Conservation (phyloP, 2,113 vertebrate genomes). For the Sinocyclocheilus grahami region DNA sequence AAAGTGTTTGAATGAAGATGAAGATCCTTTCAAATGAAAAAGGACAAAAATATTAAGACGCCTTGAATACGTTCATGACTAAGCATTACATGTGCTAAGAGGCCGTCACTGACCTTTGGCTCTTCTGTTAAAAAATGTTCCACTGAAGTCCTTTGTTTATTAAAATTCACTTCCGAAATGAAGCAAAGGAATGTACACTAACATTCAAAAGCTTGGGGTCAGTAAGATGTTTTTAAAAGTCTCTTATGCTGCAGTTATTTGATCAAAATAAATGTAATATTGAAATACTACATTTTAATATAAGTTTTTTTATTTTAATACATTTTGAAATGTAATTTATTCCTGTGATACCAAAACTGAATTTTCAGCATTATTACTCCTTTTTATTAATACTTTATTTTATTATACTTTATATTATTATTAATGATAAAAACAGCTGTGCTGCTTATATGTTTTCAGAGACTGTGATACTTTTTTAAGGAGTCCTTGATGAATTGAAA, state of each 20-base stretch:
- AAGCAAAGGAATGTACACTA: too few relatives aligned
- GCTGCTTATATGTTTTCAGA: not conserved
- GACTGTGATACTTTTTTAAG: not conserved
- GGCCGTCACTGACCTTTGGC: too few relatives aligned
- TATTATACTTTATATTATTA: not conserved
- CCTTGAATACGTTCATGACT: not conserved
- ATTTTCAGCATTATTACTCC: not conserved
- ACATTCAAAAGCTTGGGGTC: too few relatives aligned
- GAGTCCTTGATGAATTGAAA: not conserved
- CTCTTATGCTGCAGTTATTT: too few relatives aligned
- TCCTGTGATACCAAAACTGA: not conserved
- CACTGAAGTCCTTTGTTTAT: too few relatives aligned
- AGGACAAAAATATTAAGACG: not conserved
- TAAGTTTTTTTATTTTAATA: not conserved
- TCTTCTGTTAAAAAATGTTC: too few relatives aligned
- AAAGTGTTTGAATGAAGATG: not conserved
- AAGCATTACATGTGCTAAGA: too few relatives aligned
- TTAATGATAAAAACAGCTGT: not conserved
- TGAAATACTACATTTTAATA: not conserved
- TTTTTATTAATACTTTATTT: too few relatives aligned
- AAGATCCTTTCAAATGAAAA: conserved; percentile 3
- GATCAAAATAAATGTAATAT: too few relatives aligned
- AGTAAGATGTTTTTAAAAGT: too few relatives aligned
- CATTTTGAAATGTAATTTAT: not conserved
- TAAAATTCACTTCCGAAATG: too few relatives aligned